Evolutionary conservation across 2,888 invertebrate genomes (phyloP).

Genomic region (Erebia palarica): DNA sequence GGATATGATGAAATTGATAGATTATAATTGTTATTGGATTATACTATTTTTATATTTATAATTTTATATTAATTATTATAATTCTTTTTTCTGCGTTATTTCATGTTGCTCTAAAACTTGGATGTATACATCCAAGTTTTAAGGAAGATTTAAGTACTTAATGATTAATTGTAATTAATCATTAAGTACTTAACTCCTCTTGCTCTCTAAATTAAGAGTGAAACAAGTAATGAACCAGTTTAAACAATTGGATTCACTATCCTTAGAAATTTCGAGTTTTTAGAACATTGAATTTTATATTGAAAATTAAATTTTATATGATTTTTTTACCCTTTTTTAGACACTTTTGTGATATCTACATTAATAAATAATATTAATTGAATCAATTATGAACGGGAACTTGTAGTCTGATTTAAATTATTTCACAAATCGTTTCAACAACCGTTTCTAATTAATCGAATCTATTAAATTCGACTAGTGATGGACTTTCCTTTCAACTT

Average conservation of each 20-base stretch:
- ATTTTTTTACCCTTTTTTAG: background rate
- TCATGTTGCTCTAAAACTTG: background rate
- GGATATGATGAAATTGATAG: background rate
- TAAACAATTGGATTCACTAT: no score
- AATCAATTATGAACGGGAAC: conserved; percentile 8
- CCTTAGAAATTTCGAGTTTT: no score
- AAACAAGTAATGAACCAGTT: no score
- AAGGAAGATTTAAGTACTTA: no score
- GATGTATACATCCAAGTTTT: no score
- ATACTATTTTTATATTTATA: background rate
- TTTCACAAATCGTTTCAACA: conserved; percentile 1
- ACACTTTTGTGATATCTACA: background rate
- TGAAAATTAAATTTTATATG: no score
- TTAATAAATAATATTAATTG: background rate
- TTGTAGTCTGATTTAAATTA: conserved; percentile 13
- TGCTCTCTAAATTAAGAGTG: no score
- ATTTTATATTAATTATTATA: no score
- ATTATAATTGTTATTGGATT: background rate
- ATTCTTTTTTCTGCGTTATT: no score
- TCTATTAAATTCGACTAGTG: conserved; percentile 25
- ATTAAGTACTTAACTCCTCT: no score
- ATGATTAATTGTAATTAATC: no score
- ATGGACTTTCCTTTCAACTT: conserved; percentile 29
- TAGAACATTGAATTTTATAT: no score
- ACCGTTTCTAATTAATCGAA: conserved; percentile 23